These are phyloP conservation scores for Diadegma fenestrale DNA, from an alignment of 2,888 invertebrate species.

Conservation along the genomic window DNA sequence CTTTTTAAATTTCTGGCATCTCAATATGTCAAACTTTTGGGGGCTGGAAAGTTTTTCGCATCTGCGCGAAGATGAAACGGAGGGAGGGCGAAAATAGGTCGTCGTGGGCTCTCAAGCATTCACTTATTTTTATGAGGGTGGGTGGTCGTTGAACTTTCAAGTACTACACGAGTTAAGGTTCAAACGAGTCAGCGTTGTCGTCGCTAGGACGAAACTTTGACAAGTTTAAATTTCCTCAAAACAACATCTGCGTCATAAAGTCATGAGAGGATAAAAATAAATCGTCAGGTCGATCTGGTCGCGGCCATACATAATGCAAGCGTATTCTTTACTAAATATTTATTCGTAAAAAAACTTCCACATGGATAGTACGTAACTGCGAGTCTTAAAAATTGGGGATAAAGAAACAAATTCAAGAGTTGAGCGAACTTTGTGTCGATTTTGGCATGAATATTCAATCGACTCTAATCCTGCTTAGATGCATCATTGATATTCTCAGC, in stretches of 20 bases:
- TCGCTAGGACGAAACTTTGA: not conserved
- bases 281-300: constrained; percentile 20
- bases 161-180: not conserved
- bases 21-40: not conserved
- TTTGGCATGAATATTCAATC: constrained; percentile 40
- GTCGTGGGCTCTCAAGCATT: not conserved
- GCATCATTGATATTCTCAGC: constrained; percentile 26
- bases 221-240: constrained; percentile 3
- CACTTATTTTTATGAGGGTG: not conserved
- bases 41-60: not conserved
- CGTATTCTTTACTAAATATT: constrained; percentile 29
- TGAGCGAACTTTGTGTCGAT: not conserved
- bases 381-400: not conserved
- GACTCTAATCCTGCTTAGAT: not conserved
- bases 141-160: constrained; percentile 35
- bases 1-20: not conserved
- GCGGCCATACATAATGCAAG: constrained; percentile 15
- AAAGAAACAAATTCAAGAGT: not conserved
- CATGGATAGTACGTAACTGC: not conserved
- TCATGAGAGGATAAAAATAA: not conserved
- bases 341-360: not conserved
- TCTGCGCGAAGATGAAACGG: not conserved
- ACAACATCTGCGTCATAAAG: not conserved
- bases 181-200: not conserved
- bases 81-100: not conserved